Percentiles rank a stretch among this genome's conserved stretches.
phyloP scores from a whole-genome alignment of 2,888 invertebrate species.

The Zygaena filipendulae region DNA sequence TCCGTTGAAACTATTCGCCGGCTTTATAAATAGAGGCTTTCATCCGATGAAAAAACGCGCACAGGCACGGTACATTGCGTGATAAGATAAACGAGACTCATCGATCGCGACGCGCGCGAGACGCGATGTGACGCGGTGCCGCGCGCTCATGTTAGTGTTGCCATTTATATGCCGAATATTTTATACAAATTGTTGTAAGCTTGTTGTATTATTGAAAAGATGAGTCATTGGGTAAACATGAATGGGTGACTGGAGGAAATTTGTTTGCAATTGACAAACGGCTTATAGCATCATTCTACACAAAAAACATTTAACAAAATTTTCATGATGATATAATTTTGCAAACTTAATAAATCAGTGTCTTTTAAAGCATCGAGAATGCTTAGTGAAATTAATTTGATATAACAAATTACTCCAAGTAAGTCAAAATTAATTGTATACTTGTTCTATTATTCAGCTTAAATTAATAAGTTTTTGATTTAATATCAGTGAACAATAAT shows the following conservation, averaged over 20 bases:
- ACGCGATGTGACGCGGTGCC: no score
- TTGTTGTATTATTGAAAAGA: no score
- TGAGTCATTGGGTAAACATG: no score
- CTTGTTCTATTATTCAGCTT: neutral
- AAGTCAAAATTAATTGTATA: neutral
- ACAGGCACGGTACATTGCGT: slow-evolving; percentile 52
- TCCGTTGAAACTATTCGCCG: slow-evolving; percentile 53
- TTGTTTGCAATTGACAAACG: no score
- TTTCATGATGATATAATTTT: no score
- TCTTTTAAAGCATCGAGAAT: slow-evolving; percentile 2
- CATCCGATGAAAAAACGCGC: slow-evolving; percentile 50
- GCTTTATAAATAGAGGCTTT: slow-evolving; percentile 53
- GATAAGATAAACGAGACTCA: slow-evolving; percentile 34
- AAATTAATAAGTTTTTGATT: neutral
- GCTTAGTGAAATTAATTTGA: slow-evolving; percentile 18
- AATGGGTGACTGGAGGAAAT: no score
- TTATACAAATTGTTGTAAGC: no score
- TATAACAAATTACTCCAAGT: slow-evolving; percentile 21
- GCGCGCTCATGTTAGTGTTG: no score
- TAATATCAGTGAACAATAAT: neutral
- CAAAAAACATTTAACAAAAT: no score
- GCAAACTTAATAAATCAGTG: neutral
- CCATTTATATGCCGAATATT: no score
- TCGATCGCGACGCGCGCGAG: slow-evolving; percentile 30
- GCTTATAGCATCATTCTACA: no score